These are phyloP conservation scores for Sinella curviseta DNA, from an alignment of 1,140 invertebrate species.

Conservation along the genomic window DNA sequence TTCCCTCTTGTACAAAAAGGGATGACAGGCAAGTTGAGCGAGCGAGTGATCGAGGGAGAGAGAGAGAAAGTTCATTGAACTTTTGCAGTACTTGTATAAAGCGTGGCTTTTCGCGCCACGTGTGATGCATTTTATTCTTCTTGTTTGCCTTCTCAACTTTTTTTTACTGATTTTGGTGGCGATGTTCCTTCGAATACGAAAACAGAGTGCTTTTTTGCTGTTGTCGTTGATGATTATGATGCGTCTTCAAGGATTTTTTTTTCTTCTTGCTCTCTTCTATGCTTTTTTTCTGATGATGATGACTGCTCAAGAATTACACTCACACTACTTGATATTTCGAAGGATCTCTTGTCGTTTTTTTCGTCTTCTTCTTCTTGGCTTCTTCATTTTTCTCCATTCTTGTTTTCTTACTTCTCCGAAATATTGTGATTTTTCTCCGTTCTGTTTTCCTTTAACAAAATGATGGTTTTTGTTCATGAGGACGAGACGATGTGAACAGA, in stretches of 20 bases:
- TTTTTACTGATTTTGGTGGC: neutral
- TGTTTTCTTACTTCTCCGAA: too few species aligned
- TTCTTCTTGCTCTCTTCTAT: constrained; percentile 1
- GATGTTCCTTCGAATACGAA: too few species aligned
- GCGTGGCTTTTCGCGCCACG: constrained; percentile 42
- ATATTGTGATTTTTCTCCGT: too few species aligned
- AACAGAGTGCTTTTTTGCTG: neutral
- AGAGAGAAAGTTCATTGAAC: constrained; percentile 35
- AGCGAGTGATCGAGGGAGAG: neutral
- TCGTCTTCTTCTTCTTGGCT: neutral
- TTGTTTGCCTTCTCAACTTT: constrained; percentile 21
- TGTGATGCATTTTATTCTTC: constrained; percentile 35
- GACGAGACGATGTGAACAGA: too few species aligned
- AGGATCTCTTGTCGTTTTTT: neutral
- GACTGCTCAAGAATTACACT: neutral
- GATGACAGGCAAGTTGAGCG: neutral
- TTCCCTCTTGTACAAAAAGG: neutral
- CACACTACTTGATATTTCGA: neutral
- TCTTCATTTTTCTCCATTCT: too few species aligned
- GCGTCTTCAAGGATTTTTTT: neutral
- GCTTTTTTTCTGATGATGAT: constrained; percentile 1
- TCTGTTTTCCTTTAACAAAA: too few species aligned
- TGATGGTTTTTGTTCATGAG: too few species aligned
- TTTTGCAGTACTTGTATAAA: neutral
- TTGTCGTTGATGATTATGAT: too few species aligned